A percentile compares a stretch with the other conserved stretches of the same genome.
Conservation (phyloP, 1,140 invertebrate species). For the Calycopis cecrops region DNA sequence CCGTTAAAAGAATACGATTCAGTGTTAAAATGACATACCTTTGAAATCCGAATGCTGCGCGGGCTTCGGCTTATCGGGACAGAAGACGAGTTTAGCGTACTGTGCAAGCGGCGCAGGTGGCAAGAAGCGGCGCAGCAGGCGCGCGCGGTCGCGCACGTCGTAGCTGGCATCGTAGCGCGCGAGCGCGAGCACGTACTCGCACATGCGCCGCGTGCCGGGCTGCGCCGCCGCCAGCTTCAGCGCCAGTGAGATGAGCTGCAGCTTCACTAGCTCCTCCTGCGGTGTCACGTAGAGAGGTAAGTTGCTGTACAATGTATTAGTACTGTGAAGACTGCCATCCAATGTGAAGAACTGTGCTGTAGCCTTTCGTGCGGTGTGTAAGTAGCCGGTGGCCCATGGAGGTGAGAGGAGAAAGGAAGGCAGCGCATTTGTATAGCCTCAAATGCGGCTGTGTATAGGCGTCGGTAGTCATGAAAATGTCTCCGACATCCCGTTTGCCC, state of each 20-base stretch:
- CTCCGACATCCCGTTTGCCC: no score
- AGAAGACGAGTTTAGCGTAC: constrained; percentile 89
- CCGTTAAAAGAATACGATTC: no score
- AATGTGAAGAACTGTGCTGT: no score
- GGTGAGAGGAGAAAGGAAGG: no score
- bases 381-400: no score
- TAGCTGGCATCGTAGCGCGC: constrained; percentile 99
- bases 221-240: constrained; percentile 95
- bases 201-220: constrained; percentile 90
- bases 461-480: no score
- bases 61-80: constrained; percentile 95
- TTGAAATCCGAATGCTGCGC: constrained; percentile 81
- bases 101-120: constrained; percentile 80
- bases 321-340: no score
- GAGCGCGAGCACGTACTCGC: constrained; percentile 96
- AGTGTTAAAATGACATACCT: constrained; percentile 33
- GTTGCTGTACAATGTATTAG: no score
- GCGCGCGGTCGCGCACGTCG: constrained; percentile 95
- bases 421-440: no score
- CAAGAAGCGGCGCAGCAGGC: constrained; percentile 90
- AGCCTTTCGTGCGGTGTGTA: no score
- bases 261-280: constrained; percentile 95
- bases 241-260: constrained; percentile 96
- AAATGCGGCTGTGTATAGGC: no score
- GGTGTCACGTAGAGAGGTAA: no score